These are phyloP conservation scores for Heteromormyrus szaboi DNA, from an alignment of 2,797 vertebrate genomes.

Conservation along the genomic window DNA sequence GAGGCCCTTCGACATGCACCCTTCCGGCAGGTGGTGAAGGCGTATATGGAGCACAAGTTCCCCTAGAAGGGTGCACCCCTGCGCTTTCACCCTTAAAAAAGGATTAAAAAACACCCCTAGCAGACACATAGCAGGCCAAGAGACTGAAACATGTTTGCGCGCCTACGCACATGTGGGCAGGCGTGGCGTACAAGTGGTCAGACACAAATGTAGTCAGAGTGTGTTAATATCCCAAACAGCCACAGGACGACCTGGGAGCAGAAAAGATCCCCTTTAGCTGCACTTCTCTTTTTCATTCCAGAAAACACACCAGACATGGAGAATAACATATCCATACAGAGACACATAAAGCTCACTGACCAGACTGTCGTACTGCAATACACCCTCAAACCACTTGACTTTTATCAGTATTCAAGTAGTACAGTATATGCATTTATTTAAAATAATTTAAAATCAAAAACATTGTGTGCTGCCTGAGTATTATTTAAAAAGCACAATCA, in stretches of 20 bases:
- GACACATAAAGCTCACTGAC: not conserved
- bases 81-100: constrained; percentile 9
- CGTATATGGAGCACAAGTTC: not conserved
- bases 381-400: not conserved
- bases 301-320: not conserved
- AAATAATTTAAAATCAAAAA: not conserved
- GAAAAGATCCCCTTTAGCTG: not conserved
- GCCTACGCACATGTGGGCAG: not conserved
- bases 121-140: constrained; percentile 23
- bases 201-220: not conserved
- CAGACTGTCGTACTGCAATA: not conserved
- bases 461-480: not conserved
- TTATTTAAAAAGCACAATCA: not conserved
- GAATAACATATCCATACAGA: not conserved
- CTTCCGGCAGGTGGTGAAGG: not conserved
- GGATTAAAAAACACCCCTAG: constrained; percentile 40
- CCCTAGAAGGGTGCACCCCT: not conserved
- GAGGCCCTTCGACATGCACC: not conserved
- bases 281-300: not conserved
- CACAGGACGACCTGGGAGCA: not conserved
- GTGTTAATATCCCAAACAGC: not conserved
- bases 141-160: not conserved
- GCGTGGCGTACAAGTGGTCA: not conserved
- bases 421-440: not conserved
- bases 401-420: not conserved